A percentile compares a stretch with the other conserved stretches of the same genome.
phyloP scores from a whole-genome alignment of 2,113 vertebrate species.

The Lampris incognitus region DNA sequence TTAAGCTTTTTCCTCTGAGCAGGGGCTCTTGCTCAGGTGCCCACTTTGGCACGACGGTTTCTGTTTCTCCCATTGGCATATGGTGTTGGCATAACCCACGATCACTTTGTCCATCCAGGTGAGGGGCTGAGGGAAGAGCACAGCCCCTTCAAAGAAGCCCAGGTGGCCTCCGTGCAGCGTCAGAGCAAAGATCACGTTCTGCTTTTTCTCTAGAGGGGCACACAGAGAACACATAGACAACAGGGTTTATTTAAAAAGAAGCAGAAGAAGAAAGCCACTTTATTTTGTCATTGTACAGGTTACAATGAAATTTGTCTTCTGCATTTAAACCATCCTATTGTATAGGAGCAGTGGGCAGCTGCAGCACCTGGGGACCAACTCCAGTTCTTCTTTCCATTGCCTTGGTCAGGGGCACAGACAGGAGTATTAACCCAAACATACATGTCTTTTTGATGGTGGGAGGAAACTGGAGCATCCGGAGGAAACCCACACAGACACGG shows the following conservation, averaged over 20 bases:
- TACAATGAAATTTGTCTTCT: too few species aligned
- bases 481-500: too few species aligned
- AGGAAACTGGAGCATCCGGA: too few species aligned
- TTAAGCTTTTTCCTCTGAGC: slow-evolving; percentile 73
- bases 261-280: background rate
- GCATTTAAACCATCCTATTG: too few species aligned
- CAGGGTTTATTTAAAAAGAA: background rate
- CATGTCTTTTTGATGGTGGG: too few species aligned
- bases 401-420: too few species aligned
- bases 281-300: too few species aligned
- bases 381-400: too few species aligned
- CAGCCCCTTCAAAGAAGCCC: slow-evolving; percentile 98
- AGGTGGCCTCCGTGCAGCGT: slow-evolving; percentile 96
- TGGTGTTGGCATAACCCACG: slow-evolving; percentile 92
- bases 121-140: slow-evolving; percentile 95
- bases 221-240: background rate
- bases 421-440: too few species aligned
- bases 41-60: slow-evolving; percentile 90
- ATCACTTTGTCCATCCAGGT: slow-evolving; percentile 99
- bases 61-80: slow-evolving; percentile 97
- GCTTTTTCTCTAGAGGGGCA: slow-evolving; percentile 87
- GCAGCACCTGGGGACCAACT: too few species aligned
- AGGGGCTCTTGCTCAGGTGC: slow-evolving; percentile 64
- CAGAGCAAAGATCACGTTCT: slow-evolving; percentile 94
- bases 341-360: too few species aligned